phyloP scores from a whole-genome alignment of 1,140 invertebrate genomes.

The Armadillidium nasatum region DNA sequence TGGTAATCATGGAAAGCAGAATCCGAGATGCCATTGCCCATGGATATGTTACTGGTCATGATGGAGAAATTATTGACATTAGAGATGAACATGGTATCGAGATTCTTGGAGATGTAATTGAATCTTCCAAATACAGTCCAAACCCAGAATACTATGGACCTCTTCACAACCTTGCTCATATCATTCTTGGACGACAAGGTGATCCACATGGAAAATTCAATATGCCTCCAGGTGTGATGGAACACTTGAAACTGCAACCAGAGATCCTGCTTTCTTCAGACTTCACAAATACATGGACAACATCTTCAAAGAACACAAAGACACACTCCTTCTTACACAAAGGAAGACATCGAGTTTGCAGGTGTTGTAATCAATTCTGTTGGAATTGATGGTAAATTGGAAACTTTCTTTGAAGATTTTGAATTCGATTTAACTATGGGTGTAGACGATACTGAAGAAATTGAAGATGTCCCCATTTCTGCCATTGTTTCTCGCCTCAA shows the following conservation, averaged over 20 bases:
- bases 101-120: conserved; percentile 45
- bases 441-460: conserved; percentile 48
- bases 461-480: conserved; percentile 4
- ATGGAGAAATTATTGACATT: conserved; percentile 36
- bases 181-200: conserved; percentile 45
- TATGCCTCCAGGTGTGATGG: conserved; percentile 51
- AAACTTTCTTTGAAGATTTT: conserved; percentile 66
- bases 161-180: conserved; percentile 47
- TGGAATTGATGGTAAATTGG: conserved; percentile 58
- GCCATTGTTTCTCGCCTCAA: conserved; percentile 19
- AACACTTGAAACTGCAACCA: conserved; percentile 56
- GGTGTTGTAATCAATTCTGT: conserved; percentile 61
- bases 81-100: conserved; percentile 44
- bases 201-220: conserved; percentile 46
- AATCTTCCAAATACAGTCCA: conserved; percentile 43
- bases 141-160: conserved; percentile 46
- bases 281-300: conserved; percentile 58
- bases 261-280: conserved; percentile 55
- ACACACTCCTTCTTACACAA: conserved; percentile 43
- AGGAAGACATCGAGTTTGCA: conserved; percentile 54
- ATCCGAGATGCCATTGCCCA: conserved; percentile 61
- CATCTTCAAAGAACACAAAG: conserved; percentile 53
- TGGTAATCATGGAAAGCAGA: conserved; percentile 57
- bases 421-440: conserved; percentile 63
- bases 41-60: conserved; percentile 55